phyloP scores from a whole-genome alignment of 2,888 invertebrate species.

The Dysmachus trigonus region DNA sequence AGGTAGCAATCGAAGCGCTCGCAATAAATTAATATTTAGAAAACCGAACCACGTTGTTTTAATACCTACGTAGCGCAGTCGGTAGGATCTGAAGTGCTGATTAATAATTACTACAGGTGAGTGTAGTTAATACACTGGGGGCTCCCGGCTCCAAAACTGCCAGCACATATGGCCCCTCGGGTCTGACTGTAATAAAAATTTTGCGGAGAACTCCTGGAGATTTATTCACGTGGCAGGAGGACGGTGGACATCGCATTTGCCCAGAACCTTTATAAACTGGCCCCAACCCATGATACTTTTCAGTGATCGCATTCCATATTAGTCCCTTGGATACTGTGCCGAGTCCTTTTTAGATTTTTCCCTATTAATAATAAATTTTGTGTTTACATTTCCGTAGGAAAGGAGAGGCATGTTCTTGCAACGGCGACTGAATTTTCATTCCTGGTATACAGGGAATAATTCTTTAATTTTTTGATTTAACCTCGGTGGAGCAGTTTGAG shows the following conservation, averaged over 20 bases:
- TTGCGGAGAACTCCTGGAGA: constrained; percentile 10
- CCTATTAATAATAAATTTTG: constrained; percentile 21
- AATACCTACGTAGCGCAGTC: too few relatives aligned
- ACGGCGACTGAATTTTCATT: neutral
- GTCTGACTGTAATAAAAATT: constrained; percentile 12
- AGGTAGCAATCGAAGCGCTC: too few relatives aligned
- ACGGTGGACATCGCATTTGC: neutral
- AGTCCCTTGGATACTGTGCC: neutral
- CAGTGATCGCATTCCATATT: neutral
- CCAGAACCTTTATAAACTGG: neutral
- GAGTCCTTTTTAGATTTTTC: neutral
- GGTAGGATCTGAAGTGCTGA: too few relatives aligned
- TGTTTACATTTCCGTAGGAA: neutral
- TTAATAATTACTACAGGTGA: too few relatives aligned
- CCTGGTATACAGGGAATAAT: neutral
- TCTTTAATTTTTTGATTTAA: neutral
- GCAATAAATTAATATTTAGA: too few relatives aligned
- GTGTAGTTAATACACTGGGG: too few relatives aligned
- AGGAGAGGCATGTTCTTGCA: neutral
- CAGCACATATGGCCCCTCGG: constrained; percentile 18
- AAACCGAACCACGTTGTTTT: too few relatives aligned
- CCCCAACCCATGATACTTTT: neutral
- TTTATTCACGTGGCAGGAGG: constrained; percentile 9
- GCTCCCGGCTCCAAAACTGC: neutral
- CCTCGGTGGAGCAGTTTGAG: neutral